These are phyloP conservation scores for Pterophyllum scalare DNA, from an alignment of 2,113 vertebrate genomes.

Conservation along the genomic window DNA sequence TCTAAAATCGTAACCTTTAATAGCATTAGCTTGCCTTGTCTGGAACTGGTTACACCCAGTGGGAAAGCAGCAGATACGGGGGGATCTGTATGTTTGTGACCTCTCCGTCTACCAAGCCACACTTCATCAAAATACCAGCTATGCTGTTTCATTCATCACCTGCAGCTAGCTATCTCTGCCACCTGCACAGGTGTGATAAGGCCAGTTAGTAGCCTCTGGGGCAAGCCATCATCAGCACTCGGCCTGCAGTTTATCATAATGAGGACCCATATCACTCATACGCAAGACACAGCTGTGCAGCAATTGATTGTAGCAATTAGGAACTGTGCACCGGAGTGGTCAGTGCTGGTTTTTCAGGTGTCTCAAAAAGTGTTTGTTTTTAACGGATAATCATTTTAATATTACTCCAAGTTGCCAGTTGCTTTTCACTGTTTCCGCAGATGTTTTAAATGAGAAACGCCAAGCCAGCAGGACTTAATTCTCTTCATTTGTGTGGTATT, in stretches of 20 bases:
- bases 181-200: constrained; percentile 63
- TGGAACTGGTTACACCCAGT: constrained; percentile 51
- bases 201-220: constrained; percentile 26
- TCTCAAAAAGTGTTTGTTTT: not conserved
- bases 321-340: not conserved
- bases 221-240: not conserved
- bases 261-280: not conserved
- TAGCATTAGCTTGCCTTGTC: constrained; percentile 22
- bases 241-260: constrained; percentile 34
- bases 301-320: not conserved
- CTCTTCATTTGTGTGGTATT: constrained; percentile 65
- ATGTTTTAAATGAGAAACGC: constrained; percentile 62
- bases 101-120: not conserved
- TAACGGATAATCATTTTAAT: constrained; percentile 3
- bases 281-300: not conserved
- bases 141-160: constrained; percentile 40
- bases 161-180: constrained; percentile 30
- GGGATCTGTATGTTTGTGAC: constrained; percentile 46
- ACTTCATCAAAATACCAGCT: constrained; percentile 57
- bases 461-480: constrained; percentile 43
- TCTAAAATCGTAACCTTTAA: constrained; percentile 5
- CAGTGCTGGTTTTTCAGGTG: not conserved
- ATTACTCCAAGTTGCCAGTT: not conserved
- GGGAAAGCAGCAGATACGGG: constrained; percentile 41
- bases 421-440: constrained; percentile 47